These are phyloP conservation scores for Drosophila micromelanica DNA, from an alignment of 1,140 invertebrate species.

Conservation along the genomic window DNA sequence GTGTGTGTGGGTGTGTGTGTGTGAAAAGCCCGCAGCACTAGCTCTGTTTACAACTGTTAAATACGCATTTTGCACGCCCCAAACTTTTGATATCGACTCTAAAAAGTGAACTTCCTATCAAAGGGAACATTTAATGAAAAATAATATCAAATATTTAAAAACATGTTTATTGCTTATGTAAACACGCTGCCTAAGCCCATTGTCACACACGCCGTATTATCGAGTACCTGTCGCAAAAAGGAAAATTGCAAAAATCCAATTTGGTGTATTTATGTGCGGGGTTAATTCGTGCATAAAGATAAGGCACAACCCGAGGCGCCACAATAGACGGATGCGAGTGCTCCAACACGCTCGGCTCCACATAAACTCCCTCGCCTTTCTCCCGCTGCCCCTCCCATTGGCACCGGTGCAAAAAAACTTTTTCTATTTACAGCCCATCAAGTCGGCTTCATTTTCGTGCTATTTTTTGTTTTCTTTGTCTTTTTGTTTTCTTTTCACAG, in stretches of 20 bases:
- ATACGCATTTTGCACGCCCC: constrained; percentile 16
- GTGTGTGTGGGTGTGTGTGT: constrained; percentile 1
- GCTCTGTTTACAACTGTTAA: constrained; percentile 37
- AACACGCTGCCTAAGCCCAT: too few relatives aligned
- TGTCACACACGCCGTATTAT: neutral
- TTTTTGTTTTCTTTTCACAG: constrained; percentile 32
- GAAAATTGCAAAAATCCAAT: constrained; percentile 69
- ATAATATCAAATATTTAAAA: neutral
- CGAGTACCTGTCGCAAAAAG: constrained; percentile 1
- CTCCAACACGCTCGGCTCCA: constrained; percentile 43
- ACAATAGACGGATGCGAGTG: constrained; percentile 58
- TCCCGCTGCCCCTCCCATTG: neutral
- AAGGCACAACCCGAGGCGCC: constrained; percentile 61
- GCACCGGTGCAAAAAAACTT: constrained; percentile 60
- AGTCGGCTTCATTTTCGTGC: constrained; percentile 62
- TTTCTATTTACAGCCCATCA: constrained; percentile 76
- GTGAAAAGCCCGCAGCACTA: constrained; percentile 26
- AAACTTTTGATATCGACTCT: neutral
- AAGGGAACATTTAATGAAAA: neutral
- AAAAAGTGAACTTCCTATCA: neutral
- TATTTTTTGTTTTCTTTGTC: neutral
- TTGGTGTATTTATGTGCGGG: constrained; percentile 68
- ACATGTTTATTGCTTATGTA: neutral
- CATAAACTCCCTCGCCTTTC: neutral
- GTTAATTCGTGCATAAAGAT: constrained; percentile 79